phyloP scores from a whole-genome alignment of 2,888 invertebrate genomes.

The Archips crataeganus region DNA sequence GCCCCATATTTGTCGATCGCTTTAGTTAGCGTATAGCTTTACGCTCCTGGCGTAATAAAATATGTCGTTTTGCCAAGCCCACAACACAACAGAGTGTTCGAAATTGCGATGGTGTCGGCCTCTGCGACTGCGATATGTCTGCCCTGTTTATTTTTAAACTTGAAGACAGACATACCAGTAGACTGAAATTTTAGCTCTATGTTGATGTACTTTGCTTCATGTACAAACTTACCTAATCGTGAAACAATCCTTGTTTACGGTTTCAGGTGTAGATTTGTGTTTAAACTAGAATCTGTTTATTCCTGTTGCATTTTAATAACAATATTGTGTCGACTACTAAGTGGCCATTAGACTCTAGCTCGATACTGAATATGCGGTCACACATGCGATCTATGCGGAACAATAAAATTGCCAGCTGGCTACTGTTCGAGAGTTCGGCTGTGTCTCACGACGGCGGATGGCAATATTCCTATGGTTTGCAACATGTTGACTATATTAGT shows the following conservation, averaged over 20 bases:
- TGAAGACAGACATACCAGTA: background rate
- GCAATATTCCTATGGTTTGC: background rate
- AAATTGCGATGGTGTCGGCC: background rate
- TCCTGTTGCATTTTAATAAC: background rate
- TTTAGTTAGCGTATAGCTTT: background rate
- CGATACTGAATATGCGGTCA: background rate
- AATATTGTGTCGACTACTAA: background rate
- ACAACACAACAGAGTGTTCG: background rate
- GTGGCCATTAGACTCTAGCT: background rate
- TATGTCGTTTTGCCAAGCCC: background rate
- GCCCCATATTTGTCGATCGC: background rate
- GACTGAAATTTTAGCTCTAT: background rate
- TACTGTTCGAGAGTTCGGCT: background rate
- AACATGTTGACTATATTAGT: background rate
- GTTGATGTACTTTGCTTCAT: background rate
- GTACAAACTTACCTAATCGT: no score
- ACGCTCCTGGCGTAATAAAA: background rate
- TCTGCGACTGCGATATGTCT: background rate
- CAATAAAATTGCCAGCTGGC: conserved; percentile 3
- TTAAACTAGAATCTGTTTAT: background rate
- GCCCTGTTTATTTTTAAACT: conserved; percentile 5
- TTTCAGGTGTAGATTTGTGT: background rate
- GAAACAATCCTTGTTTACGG: background rate
- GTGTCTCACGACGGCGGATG: background rate
- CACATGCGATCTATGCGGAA: conserved; percentile 3